Percentiles rank a stretch among this genome's conserved stretches.
Evolutionary conservation across 2,113 vertebrate genomes (phyloP).

Genomic region (Rhabdornis inornatus): DNA sequence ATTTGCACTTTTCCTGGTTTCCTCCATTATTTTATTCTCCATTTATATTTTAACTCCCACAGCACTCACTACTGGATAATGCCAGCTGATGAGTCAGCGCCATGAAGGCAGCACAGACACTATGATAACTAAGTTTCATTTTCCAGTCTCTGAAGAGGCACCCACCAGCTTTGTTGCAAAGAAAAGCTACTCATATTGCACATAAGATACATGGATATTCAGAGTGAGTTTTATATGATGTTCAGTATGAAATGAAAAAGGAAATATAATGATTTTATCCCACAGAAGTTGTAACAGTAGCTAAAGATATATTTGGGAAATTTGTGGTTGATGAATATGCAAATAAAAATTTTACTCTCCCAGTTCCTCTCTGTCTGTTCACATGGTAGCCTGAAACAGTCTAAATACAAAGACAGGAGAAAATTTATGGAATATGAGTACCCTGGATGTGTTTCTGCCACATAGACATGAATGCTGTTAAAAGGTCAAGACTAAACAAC

Average conservation of each 20-base stretch:
- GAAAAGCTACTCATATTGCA: conserved; percentile 31
- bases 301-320: background rate
- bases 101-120: conserved; percentile 29
- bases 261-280: conserved; percentile 29
- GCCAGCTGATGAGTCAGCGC: conserved; percentile 59
- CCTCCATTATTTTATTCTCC: background rate
- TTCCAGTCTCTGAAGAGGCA: conserved; percentile 34
- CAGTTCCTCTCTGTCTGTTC: background rate
- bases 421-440: background rate
- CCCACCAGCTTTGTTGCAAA: conserved; percentile 52
- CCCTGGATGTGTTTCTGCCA: background rate
- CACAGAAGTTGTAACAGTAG: background rate
- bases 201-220: conserved; percentile 7
- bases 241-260: conserved; percentile 17
- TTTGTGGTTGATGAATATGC: background rate
- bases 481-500: background rate
- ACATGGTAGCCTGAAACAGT: background rate
- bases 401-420: background rate
- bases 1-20: conserved; percentile 37
- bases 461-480: background rate
- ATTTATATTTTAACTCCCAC: conserved; percentile 48
- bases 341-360: background rate
- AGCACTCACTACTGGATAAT: background rate
- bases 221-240: background rate
- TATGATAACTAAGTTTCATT: conserved; percentile 50